phyloP scores from a whole-genome alignment of 2,797 vertebrate genomes.

The Okamejei kenojei region DNA sequence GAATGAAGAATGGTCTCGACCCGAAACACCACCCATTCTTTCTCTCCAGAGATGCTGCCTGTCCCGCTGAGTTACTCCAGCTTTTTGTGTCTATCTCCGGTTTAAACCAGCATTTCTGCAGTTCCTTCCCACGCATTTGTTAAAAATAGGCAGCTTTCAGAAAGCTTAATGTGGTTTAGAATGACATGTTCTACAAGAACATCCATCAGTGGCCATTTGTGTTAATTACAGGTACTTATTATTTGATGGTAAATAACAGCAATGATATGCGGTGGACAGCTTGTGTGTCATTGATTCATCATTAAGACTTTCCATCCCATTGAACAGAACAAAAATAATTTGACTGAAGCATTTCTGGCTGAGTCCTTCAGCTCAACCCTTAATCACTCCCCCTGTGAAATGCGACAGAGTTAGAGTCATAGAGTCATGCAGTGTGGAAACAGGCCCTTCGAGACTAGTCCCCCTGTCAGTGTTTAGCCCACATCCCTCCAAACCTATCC shows the following conservation, averaged over 20 bases:
- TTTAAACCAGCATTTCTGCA: too few species aligned
- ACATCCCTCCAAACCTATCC: too few species aligned
- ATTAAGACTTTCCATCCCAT: background rate
- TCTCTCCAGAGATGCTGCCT: too few species aligned
- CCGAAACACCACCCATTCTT: too few species aligned
- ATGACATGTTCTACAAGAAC: background rate
- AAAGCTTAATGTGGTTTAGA: background rate
- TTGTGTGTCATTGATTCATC: background rate
- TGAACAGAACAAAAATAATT: constrained; percentile 10
- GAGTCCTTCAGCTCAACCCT: background rate
- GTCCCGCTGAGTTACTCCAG: too few species aligned
- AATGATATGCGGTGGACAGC: background rate
- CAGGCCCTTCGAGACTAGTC: too few species aligned
- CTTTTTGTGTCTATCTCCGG: too few species aligned
- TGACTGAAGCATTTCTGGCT: background rate
- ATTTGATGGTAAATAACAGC: constrained; percentile 1
- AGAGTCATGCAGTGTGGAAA: too few species aligned
- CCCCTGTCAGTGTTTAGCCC: too few species aligned
- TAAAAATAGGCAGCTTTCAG: background rate
- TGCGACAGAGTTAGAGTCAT: too few species aligned
- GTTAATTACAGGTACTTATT: constrained; percentile 9
- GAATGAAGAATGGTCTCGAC: too few species aligned
- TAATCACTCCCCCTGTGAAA: background rate
- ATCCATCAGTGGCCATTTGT: constrained; percentile 22
- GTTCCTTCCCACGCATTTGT: background rate